A percentile compares a stretch with the other conserved stretches of the same genome.
Evolutionary conservation across 2,113 vertebrate species (phyloP).

Genomic region (sheep (Ovis aries)): ARS-UI_Ramb_v3.0 NC_056059.1:108721001-108721500

Average conservation of each 20-base stretch:
- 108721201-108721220: neutral
- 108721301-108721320: neutral
- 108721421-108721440: neutral
- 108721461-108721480: neutral
- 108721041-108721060: neutral
- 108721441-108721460: neutral
- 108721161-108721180: too few species aligned
- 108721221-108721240: neutral
- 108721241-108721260: neutral
- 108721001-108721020: neutral
- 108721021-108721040: neutral
- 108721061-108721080: neutral
- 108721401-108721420: neutral
- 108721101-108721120: neutral
- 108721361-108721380: neutral
- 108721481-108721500: neutral
- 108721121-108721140: neutral
- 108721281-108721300: neutral
- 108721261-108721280: neutral
- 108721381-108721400: neutral
- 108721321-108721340: neutral
- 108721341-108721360: neutral
- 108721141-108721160: neutral
- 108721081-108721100: neutral
- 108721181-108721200: neutral